These are phyloP conservation scores for Psittacula derbiana DNA, from an alignment of 2,797 vertebrate genomes.

Conservation along the genomic window DNA sequence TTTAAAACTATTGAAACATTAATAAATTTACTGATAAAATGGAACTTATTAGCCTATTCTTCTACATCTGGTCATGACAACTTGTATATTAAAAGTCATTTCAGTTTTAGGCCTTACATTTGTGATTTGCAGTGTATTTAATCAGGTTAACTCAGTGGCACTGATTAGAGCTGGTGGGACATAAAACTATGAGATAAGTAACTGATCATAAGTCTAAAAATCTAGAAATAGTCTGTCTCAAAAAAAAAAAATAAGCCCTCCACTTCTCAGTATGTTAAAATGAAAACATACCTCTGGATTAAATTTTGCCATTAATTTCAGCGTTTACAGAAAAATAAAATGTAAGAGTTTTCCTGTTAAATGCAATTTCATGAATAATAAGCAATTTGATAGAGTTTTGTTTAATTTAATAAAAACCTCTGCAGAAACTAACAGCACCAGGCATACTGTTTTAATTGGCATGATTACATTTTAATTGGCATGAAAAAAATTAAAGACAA, in stretches of 20 bases:
- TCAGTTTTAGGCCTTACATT: background rate
- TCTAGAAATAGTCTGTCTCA: background rate
- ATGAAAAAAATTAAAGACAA: constrained; percentile 83
- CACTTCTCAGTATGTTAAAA: constrained; percentile 18
- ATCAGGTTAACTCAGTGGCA: background rate
- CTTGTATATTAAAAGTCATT: background rate
- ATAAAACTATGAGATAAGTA: constrained; percentile 43
- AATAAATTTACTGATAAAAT: background rate
- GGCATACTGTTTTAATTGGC: constrained; percentile 82
- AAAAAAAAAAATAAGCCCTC: background rate
- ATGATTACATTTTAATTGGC: constrained; percentile 90
- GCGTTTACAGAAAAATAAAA: constrained; percentile 57
- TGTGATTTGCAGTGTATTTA: background rate
- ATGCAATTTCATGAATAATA: constrained; percentile 63
- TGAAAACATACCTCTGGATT: constrained; percentile 29
- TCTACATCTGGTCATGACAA: background rate
- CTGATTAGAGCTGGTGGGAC: background rate
- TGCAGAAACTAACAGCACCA: constrained; percentile 68
- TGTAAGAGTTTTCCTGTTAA: constrained; percentile 50
- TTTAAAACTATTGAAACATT: background rate
- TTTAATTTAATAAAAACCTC: constrained; percentile 73
- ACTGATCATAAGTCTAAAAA: constrained; percentile 12
- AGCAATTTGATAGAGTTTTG: constrained; percentile 69
- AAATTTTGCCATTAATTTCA: constrained; percentile 51
- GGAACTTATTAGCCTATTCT: background rate